These are phyloP conservation scores for Branchellion lobata DNA, from an alignment of 2,888 invertebrate genomes.

Conservation along the genomic window DNA sequence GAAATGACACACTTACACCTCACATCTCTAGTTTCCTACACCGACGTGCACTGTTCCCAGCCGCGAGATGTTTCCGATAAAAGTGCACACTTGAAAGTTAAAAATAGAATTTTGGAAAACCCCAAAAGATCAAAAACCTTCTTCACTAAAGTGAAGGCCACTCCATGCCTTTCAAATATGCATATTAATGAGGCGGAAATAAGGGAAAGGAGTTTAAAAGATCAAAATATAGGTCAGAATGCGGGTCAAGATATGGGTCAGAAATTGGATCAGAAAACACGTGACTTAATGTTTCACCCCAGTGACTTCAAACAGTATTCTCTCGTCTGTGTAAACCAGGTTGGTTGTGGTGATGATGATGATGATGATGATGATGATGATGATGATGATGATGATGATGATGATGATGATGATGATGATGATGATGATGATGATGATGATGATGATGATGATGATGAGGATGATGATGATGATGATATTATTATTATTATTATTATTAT, in stretches of 20 bases:
- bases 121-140: slow-evolving; percentile 8
- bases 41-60: neutral
- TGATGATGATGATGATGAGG: slow-evolving; percentile 1
- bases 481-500: neutral
- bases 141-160: neutral
- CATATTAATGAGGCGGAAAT: neutral
- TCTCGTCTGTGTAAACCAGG: neutral
- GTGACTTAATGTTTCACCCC: neutral
- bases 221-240: neutral
- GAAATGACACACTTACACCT: no score
- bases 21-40: neutral
- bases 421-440: neutral
- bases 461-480: slow-evolving; percentile 8
- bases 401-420: neutral
- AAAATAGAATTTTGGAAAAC: neutral
- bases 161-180: no score
- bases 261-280: neutral
- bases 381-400: neutral
- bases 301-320: slow-evolving; percentile 11
- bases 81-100: neutral
- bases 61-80: neutral
- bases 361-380: slow-evolving; percentile 22
- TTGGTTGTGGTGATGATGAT: neutral
- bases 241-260: neutral
- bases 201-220: neutral